These are phyloP conservation scores for Pelobates cultripes DNA, from an alignment of 2,797 vertebrate genomes.

Conservation along the genomic window DNA sequence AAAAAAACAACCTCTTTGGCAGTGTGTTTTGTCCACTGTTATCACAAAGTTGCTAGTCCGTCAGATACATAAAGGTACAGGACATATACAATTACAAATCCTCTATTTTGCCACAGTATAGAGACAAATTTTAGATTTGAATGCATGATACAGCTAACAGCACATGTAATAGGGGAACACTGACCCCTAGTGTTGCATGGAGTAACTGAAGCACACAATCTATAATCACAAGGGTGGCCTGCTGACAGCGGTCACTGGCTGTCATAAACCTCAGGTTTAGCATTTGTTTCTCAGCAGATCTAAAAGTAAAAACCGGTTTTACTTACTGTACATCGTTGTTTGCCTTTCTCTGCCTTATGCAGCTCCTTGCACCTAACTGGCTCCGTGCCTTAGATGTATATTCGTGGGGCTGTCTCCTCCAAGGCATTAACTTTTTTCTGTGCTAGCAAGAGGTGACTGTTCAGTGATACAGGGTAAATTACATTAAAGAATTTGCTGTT, in stretches of 20 bases:
- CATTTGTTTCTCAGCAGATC: background rate
- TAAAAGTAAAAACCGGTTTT: background rate
- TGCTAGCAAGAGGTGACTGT: constrained; percentile 16
- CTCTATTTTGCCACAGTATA: no score
- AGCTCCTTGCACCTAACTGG: background rate
- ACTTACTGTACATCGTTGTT: background rate
- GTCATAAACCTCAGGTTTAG: constrained; percentile 21
- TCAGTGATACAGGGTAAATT: constrained; percentile 47
- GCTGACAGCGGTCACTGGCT: background rate
- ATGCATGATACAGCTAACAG: background rate
- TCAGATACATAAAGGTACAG: no score
- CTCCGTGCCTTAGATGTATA: constrained; percentile 16
- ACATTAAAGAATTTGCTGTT: constrained; percentile 32
- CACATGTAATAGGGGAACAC: background rate
- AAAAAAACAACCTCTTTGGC: no score
- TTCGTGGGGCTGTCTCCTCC: background rate
- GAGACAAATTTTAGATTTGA: no score
- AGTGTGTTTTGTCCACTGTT: no score
- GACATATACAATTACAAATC: no score
- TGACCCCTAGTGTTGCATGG: background rate
- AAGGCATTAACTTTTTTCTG: constrained; percentile 10
- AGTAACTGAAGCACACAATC: background rate
- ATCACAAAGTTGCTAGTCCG: no score
- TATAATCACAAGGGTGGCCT: background rate
- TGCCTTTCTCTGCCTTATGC: background rate